phyloP scores from a whole-genome alignment of 2,888 invertebrate genomes.

The Limnephilus auricula region DNA sequence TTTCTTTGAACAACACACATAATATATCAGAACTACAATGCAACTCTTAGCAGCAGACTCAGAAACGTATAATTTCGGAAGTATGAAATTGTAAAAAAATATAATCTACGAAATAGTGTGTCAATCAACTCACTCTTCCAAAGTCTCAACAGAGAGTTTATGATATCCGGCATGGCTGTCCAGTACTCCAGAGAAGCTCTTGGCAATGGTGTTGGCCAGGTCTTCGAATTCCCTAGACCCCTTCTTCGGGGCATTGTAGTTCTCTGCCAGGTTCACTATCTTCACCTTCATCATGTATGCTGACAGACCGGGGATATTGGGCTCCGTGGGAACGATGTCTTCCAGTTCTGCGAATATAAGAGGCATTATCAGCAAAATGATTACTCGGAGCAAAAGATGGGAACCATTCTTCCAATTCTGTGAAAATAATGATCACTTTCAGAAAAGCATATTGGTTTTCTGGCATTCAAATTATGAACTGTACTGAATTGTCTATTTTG shows the following conservation, averaged over 20 bases:
- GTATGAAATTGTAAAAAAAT: not conserved
- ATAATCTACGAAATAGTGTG: slow-evolving; percentile 26
- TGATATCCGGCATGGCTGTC: slow-evolving; percentile 84
- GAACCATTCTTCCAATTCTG: too few species aligned
- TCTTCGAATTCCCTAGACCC: slow-evolving; percentile 86
- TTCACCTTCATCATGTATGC: slow-evolving; percentile 86
- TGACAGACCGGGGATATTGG: slow-evolving; percentile 81
- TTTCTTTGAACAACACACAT: too few species aligned
- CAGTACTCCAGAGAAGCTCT: slow-evolving; percentile 81
- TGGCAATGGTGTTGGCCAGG: slow-evolving; percentile 82
- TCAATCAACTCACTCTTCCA: slow-evolving; percentile 80
- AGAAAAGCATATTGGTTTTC: slow-evolving; percentile 63
- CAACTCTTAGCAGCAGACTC: too few species aligned
- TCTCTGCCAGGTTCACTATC: slow-evolving; percentile 86
- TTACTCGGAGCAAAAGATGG: too few species aligned
- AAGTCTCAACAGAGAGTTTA: slow-evolving; percentile 82
- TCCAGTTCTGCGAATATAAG: slow-evolving; percentile 74
- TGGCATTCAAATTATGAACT: too few species aligned
- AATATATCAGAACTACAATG: too few species aligned
- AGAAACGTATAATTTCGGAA: too few species aligned
- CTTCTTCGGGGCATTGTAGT: slow-evolving; percentile 84
- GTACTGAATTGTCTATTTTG: too few species aligned
- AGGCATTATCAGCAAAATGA: not conserved
- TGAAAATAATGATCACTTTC: not conserved
- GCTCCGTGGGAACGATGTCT: slow-evolving; percentile 78